Evolutionary conservation across 2,113 vertebrate species (phyloP).

Genomic region (Pygoscelis adeliae): DNA sequence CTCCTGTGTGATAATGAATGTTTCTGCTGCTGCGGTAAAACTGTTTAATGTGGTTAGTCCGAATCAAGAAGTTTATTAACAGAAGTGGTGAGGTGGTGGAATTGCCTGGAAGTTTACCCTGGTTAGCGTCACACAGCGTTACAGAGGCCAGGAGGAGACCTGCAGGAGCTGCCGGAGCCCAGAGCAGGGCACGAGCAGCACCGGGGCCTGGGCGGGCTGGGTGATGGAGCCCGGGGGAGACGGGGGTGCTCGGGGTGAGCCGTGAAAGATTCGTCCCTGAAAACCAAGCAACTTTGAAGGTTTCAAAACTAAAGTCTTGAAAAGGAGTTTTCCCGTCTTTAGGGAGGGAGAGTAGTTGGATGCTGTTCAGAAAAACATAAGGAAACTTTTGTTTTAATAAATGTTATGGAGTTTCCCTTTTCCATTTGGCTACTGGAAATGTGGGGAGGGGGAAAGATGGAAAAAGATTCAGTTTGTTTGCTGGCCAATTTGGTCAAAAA

Average conservation of each 20-base stretch:
- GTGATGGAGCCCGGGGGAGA: not conserved
- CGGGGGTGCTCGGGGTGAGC: not conserved
- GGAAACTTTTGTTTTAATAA: not conserved
- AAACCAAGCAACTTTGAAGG: rapidly evolving
- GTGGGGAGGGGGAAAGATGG: not conserved
- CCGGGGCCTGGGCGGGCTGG: not conserved
- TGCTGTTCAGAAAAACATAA: not conserved
- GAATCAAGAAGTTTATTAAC: constrained; percentile 63
- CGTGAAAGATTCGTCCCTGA: rapidly evolving
- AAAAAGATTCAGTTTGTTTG: not conserved
- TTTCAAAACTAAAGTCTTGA: not conserved
- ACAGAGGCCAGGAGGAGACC: not conserved
- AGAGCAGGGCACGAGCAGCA: rapidly evolving
- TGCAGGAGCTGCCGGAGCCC: not conserved
- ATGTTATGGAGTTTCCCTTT: not conserved
- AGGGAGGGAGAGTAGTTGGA: not conserved
- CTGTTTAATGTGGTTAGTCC: not conserved
- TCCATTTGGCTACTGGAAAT: not conserved
- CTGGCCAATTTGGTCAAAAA: not conserved
- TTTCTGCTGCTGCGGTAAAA: constrained; percentile 24
- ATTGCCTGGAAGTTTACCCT: constrained; percentile 39
- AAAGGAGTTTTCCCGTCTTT: not conserved
- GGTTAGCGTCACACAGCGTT: rapidly evolving
- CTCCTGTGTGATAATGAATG: not conserved
- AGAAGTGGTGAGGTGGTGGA: constrained; percentile 68